Conservation (phyloP, 2,113 vertebrate genomes). For the Melanerpes formicivorus region DNA sequence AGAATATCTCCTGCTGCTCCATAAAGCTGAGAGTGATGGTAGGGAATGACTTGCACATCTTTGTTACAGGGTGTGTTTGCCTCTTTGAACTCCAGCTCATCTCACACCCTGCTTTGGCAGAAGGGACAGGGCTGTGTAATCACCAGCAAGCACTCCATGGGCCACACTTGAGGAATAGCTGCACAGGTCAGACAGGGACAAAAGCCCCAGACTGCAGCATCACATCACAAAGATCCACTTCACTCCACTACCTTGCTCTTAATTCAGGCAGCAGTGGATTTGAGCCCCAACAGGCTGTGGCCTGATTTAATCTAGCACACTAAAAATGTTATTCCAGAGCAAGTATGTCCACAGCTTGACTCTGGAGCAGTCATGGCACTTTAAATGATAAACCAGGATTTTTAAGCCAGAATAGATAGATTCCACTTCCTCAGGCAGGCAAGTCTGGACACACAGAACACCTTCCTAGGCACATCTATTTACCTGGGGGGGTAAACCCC, state of each 20-base stretch:
- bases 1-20: neutral
- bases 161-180: neutral
- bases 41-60: neutral
- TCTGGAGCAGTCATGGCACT: neutral
- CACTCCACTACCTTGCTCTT: neutral
- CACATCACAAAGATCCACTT: rapidly evolving
- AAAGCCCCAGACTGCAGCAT: neutral
- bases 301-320: neutral
- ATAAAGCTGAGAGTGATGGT: neutral
- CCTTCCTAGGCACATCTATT: neutral
- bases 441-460: neutral
- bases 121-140: neutral
- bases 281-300: neutral
- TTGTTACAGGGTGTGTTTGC: neutral
- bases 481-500: neutral
- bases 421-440: neutral
- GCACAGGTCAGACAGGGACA: neutral
- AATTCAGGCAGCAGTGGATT: neutral
- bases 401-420: neutral
- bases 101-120: neutral
- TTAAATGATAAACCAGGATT: neutral
- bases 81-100: neutral
- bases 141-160: neutral
- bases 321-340: neutral
- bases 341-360: neutral